Evolutionary conservation across 2,797 vertebrate genomes (phyloP).

Genomic region (Lophotriccus pileatus): DNA sequence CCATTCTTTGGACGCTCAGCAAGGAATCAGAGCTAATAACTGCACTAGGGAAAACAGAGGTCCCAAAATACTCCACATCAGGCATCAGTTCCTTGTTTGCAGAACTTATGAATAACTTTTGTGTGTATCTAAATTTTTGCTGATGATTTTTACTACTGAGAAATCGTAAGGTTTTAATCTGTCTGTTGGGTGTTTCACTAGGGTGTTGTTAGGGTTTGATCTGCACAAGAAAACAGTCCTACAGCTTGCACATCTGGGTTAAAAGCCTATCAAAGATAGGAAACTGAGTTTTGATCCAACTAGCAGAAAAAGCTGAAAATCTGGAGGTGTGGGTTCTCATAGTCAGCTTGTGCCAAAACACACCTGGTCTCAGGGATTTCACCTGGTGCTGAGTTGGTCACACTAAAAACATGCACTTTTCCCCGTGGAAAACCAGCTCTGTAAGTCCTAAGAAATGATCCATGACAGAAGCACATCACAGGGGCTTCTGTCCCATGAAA

Average conservation of each 20-base stretch:
- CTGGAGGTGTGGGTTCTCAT: neutral
- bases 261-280: neutral
- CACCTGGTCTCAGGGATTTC: accelerated
- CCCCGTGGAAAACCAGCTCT: neutral
- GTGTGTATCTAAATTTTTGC: neutral
- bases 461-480: neutral
- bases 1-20: neutral
- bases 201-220: neutral
- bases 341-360: neutral
- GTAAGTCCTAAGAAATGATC: neutral
- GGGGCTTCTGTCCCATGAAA: neutral
- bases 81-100: neutral
- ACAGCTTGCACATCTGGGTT: neutral
- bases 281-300: neutral
- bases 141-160: neutral
- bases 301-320: neutral
- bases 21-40: neutral
- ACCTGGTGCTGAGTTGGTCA: neutral
- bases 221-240: neutral
- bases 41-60: neutral
- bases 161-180: neutral
- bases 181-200: neutral
- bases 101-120: neutral
- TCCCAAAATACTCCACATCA: neutral
- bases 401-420: neutral